phyloP scores from a whole-genome alignment of 2,797 vertebrate species.

The Lepidocolaptes lacrymiger region DNA sequence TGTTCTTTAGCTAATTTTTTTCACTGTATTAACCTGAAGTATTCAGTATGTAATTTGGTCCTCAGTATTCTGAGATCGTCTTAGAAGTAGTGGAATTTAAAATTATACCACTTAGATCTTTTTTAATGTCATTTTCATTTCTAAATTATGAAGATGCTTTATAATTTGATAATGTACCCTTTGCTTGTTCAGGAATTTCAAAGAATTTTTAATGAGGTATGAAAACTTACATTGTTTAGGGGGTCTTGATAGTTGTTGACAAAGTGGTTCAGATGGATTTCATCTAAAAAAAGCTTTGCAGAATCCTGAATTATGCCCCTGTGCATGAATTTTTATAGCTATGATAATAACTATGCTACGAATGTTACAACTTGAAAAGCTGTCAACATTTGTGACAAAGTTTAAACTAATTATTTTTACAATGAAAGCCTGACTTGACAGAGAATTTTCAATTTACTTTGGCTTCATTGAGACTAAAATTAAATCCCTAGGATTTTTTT shows the following conservation, averaged over 20 bases:
- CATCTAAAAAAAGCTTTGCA: neutral
- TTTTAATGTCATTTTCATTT: neutral
- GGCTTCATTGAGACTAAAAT: neutral
- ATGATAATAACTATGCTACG: neutral
- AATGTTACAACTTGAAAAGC: neutral
- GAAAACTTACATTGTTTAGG: neutral
- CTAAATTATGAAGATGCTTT: neutral
- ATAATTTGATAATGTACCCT: neutral
- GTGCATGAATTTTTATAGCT: neutral
- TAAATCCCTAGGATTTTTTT: neutral
- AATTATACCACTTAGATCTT: neutral
- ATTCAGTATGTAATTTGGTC: neutral
- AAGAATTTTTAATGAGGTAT: neutral
- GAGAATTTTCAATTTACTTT: conserved; percentile 14
- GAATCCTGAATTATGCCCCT: neutral
- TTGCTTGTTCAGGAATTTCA: neutral
- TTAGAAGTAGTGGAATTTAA: neutral
- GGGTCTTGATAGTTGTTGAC: neutral
- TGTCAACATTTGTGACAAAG: conserved; percentile 12
- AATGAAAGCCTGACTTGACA: neutral
- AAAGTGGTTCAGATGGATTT: neutral
- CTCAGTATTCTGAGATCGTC: neutral
- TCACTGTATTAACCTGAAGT: neutral
- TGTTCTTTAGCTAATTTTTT: neutral
- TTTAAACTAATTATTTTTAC: conserved; percentile 5